Evolutionary conservation across 2,113 vertebrate species (phyloP).

Genomic region (Salvelinus sp.): DNA sequence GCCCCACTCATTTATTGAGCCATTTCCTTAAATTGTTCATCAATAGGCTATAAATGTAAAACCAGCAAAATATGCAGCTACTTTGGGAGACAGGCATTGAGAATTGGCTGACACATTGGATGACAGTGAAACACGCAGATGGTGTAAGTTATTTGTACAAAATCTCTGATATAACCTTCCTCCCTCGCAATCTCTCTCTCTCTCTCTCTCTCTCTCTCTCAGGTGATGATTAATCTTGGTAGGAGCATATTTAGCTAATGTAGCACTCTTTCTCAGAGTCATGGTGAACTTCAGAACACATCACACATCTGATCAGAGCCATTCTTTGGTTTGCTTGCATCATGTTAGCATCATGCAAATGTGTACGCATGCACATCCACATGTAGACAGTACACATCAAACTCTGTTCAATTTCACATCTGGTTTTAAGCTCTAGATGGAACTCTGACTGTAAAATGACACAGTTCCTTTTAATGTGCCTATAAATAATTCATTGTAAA

Average conservation of each 20-base stretch:
- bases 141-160: too few species aligned
- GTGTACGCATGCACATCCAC: not conserved
- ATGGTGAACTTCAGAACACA: not conserved
- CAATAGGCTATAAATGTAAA: not conserved
- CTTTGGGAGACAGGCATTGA: too few species aligned
- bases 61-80: not conserved
- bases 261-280: not conserved
- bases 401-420: too few species aligned
- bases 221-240: not conserved
- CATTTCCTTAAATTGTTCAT: not conserved
- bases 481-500: too few species aligned
- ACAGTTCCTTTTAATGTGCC: too few species aligned
- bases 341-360: not conserved
- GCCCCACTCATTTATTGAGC: not conserved
- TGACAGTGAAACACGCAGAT: not conserved
- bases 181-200: too few species aligned
- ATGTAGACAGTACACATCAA: slow-evolving; percentile 40
- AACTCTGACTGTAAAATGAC: too few species aligned
- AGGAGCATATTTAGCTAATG: not conserved
- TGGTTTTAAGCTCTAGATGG: too few species aligned
- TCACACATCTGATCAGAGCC: not conserved
- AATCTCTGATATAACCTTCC: too few species aligned
- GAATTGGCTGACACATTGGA: too few species aligned
- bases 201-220: not conserved
- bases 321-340: not conserved